Conservation (phyloP, 2,113 vertebrate genomes). For the Pedetes capensis region DNA sequence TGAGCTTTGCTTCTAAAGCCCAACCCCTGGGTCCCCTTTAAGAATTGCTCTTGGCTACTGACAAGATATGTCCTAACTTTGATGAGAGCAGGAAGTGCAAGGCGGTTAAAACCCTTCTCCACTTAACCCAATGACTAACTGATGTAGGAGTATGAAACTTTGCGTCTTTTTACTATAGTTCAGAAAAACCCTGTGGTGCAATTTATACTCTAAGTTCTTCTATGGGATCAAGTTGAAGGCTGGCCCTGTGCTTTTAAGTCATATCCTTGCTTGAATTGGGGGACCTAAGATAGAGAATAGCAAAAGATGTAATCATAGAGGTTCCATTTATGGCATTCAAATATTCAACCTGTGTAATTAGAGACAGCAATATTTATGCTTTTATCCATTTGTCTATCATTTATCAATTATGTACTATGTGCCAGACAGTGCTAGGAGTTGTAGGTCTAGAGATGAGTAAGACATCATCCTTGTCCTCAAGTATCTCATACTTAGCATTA, state of each 20-base stretch:
- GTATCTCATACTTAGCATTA: neutral
- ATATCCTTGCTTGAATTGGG: neutral
- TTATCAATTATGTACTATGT: neutral
- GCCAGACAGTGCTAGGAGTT: neutral
- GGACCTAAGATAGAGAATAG: neutral
- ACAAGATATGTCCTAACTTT: neutral
- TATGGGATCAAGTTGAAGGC: neutral
- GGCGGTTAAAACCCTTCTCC: neutral
- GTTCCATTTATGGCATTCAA: neutral
- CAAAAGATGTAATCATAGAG: neutral
- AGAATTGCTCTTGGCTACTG: neutral
- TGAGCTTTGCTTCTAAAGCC: neutral
- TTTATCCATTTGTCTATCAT: neutral
- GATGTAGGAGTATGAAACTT: neutral
- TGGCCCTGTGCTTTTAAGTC: neutral
- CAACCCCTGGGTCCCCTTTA: neutral
- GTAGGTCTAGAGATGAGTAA: neutral
- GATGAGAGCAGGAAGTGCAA: neutral
- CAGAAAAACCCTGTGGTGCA: neutral
- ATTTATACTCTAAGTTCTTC: neutral
- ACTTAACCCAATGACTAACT: neutral
- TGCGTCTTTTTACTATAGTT: slow-evolving; percentile 1
- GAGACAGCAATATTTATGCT: neutral
- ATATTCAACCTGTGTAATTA: neutral
- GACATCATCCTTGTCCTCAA: neutral